These are phyloP conservation scores for Spea multiplicata DNA, from an alignment of 2,113 vertebrate species.

Conservation along the genomic window DNA sequence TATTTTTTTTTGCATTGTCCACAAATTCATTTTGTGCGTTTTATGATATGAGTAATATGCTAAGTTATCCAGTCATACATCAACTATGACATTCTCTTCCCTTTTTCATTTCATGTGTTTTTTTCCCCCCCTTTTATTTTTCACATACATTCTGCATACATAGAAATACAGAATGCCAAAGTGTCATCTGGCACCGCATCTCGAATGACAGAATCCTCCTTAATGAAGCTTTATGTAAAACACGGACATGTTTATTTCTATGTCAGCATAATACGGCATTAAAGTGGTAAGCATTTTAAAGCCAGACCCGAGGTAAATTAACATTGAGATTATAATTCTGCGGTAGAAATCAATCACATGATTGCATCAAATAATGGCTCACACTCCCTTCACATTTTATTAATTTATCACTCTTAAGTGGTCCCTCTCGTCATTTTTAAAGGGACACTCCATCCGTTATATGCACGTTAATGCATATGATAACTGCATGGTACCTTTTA, in stretches of 20 bases:
- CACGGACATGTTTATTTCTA: neutral
- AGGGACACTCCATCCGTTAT: too few species aligned
- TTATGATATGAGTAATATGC: constrained; percentile 28
- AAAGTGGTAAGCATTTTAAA: neutral
- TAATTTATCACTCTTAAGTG: too few species aligned
- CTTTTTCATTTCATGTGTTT: constrained; percentile 3
- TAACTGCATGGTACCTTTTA: too few species aligned
- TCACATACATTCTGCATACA: neutral
- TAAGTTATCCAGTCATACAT: constrained; percentile 18
- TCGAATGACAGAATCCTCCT: constrained; percentile 13
- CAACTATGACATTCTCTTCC: constrained; percentile 23
- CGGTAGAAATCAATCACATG: neutral
- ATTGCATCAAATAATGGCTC: neutral
- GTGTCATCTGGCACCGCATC: constrained; percentile 9
- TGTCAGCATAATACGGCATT: constrained; percentile 34
- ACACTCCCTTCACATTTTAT: neutral
- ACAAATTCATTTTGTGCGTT: neutral
- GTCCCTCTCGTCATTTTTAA: too few species aligned
- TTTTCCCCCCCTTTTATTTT: neutral
- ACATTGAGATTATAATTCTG: neutral
- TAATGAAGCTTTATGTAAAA: constrained; percentile 23
- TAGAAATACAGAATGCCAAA: neutral
- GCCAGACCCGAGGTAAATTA: neutral
- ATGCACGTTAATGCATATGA: too few species aligned
- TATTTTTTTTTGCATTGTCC: neutral